Conservation (phyloP, 2,797 vertebrate genomes). For the Melanotaenia maccullochi region DNA sequence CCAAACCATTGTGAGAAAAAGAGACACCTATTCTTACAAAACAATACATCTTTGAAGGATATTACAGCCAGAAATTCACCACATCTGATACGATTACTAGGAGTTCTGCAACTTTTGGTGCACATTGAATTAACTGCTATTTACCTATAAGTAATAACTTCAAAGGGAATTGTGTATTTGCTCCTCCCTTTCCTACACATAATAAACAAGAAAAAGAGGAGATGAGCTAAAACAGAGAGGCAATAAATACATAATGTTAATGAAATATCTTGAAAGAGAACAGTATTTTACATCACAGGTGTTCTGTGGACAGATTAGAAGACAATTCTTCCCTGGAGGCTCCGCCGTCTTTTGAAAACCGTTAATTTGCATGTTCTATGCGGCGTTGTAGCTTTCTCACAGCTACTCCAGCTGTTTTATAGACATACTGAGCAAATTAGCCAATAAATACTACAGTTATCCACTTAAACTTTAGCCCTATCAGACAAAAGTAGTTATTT, state of each 20-base stretch:
- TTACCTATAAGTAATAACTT: not conserved
- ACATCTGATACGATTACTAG: not conserved
- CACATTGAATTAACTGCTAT: not conserved
- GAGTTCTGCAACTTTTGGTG: not conserved
- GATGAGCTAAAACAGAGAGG: not conserved
- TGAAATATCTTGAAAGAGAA: not conserved
- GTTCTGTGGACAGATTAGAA: not conserved
- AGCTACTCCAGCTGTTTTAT: not conserved
- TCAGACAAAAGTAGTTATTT: not conserved
- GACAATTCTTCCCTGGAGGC: not conserved
- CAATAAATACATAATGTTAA: not conserved
- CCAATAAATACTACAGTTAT: not conserved
- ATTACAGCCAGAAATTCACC: constrained; percentile 12
- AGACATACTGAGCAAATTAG: not conserved
- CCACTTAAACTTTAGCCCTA: not conserved
- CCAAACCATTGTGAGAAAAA: constrained; percentile 45
- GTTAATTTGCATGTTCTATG: not conserved
- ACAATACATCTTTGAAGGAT: constrained; percentile 40
- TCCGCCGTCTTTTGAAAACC: not conserved
- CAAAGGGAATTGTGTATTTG: not conserved
- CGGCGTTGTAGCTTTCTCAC: not conserved
- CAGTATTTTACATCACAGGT: not conserved
- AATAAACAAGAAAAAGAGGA: not conserved
- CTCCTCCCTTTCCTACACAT: not conserved
- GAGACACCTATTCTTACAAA: constrained; percentile 53